Base-by-base conservation (phyloP, 2,888 invertebrate genomes). In the Saturnia pavonia region DNA sequence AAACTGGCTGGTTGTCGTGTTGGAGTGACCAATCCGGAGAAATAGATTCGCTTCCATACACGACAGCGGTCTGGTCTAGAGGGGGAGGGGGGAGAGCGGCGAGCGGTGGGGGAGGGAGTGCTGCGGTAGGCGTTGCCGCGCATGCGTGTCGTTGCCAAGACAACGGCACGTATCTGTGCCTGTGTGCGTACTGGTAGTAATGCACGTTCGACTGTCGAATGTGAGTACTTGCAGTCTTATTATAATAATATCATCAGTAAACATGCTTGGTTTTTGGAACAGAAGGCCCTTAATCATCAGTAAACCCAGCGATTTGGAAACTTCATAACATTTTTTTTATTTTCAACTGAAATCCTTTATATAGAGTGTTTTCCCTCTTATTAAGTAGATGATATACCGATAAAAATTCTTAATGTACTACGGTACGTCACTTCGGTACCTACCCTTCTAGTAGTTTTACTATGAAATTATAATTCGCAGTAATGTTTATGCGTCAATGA, bases 141-240 rank as follows among this genome's bases (percentile, higher is more conserved):
- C 93, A 87, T 91, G 93, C 94, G 95, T 92, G 88, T 86, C 92
- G 94, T 94, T 95, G 94, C 94, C 94, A 95, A 94, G 95, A 93
- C 94, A 91, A 94, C 95, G 94, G 95, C 95, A 95, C 95, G 94
- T 95, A 94, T 87, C 84, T 74, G 77, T 60, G 71, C 11, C 57
- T 85, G 90, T 91, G 90, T 90, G 92, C 77, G 89, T 84, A 81
- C 71, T 73, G 70, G 71, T 57, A 72, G 72, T 78, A 71, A 69
- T 51, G 65, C 51, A 25, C 68, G 63, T 25, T 48, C 71, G 63
- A 65, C 63, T 25, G 4, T 34, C 12, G 25, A 51, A n/a, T 42
- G 68, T 74, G 74, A 27, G 14, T 2, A 27, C 57, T 60, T 9
- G 19, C 8, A 11, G 7, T 48, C 19, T 43, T 43, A 8, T 48